phyloP scores from a whole-genome alignment of 2,888 invertebrate genomes.

The Aromia moschata region DNA sequence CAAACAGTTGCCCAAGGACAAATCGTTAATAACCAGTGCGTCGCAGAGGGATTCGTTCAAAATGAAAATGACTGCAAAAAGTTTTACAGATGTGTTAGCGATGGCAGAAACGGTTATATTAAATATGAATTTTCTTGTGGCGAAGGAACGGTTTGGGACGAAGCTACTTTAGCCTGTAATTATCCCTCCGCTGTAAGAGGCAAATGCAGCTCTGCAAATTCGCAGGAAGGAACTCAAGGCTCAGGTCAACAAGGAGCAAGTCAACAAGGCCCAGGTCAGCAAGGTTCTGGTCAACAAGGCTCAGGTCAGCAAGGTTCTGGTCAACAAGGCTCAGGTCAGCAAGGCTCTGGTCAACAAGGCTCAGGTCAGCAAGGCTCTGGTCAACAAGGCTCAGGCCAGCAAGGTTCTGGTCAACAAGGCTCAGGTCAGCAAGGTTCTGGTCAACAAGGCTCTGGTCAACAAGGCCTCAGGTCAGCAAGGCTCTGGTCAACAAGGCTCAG shows the following conservation, averaged over 20 bases:
- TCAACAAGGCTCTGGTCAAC: constrained; percentile 25
- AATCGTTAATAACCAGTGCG: constrained; percentile 60
- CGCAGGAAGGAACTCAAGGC: constrained; percentile 13
- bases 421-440: constrained; percentile 23
- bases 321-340: constrained; percentile 26
- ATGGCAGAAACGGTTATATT: constrained; percentile 68
- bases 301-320: constrained; percentile 31
- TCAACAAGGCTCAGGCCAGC: constrained; percentile 37
- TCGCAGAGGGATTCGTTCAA: constrained; percentile 75
- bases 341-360: constrained; percentile 21
- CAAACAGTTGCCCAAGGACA: constrained; percentile 14
- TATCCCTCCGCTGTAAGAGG: constrained; percentile 69
- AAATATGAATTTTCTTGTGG: constrained; percentile 79
- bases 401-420: constrained; percentile 30
- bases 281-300: constrained; percentile 20
- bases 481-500: constrained; percentile 19
- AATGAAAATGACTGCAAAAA: constrained; percentile 75
- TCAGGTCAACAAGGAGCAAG: constrained; percentile 1
- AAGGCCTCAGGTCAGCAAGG: constrained; percentile 18
- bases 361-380: constrained; percentile 19
- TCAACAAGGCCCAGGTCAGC: constrained; percentile 17
- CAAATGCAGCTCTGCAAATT: constrained; percentile 39
- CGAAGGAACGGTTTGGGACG: constrained; percentile 82
- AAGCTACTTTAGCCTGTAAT: constrained; percentile 74
- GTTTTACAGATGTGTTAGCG: constrained; percentile 80